A percentile compares a stretch with the other conserved stretches of the same genome.
phyloP scores from a whole-genome alignment of 2,797 vertebrate species.

The Sebastes taczanowskii region DNA sequence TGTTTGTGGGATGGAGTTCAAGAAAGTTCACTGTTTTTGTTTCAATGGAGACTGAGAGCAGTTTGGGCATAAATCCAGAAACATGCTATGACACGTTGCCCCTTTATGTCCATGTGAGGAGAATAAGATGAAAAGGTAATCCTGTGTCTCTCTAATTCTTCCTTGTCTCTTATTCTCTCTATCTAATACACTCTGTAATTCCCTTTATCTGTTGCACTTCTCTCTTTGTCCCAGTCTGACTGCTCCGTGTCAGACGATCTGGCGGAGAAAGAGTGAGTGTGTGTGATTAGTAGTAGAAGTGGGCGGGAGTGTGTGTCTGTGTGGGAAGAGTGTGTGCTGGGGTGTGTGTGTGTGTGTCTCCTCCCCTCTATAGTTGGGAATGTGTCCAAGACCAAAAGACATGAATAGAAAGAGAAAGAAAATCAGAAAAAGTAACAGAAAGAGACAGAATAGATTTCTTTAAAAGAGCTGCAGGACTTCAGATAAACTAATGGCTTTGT shows the following conservation, averaged over 20 bases:
- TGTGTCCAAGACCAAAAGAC: not conserved
- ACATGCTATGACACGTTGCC: conserved; percentile 18
- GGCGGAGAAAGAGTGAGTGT: conserved; percentile 54
- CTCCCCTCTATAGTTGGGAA: conserved; percentile 49
- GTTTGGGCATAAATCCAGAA: conserved; percentile 39
- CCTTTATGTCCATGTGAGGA: conserved; percentile 37
- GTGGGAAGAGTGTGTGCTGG: conserved; percentile 43
- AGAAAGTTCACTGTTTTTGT: conserved; percentile 16
- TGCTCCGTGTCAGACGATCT: conserved; percentile 65
- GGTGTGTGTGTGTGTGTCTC: conserved; percentile 29
- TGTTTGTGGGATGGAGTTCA: not conserved
- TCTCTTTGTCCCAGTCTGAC: conserved; percentile 58
- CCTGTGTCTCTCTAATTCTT: conserved; percentile 33
- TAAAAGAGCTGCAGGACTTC: conserved; percentile 10
- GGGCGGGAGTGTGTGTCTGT: conserved; percentile 65
- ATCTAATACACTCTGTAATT: conserved; percentile 51
- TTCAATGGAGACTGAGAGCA: not conserved
- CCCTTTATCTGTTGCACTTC: conserved; percentile 53
- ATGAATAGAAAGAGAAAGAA: not conserved
- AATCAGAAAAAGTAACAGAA: not conserved
- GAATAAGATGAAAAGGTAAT: conserved; percentile 43
- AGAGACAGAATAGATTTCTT: not conserved
- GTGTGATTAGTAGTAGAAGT: conserved; percentile 71
- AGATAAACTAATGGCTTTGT: conserved; percentile 21
- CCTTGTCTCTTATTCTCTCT: conserved; percentile 34